Evolutionary conservation across 2,888 invertebrate genomes (phyloP), one percentile per base, ranked within the genome.

Genomic region (Leistus spinibarbis): DNA sequence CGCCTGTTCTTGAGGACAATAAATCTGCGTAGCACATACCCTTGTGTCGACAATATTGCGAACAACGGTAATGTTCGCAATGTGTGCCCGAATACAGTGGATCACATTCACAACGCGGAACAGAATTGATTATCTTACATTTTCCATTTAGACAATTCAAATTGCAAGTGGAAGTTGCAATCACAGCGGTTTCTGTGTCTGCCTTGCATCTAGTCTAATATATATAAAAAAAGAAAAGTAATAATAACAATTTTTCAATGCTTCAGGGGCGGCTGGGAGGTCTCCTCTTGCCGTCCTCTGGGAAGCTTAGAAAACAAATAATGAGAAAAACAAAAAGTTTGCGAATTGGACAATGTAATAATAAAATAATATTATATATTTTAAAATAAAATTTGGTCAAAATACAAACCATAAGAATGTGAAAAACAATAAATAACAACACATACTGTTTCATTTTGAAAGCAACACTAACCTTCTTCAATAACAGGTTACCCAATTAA

Each of bases 41-140:
- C 77, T 90, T 88, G 82, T 91, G 91, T 79, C 88, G 86, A 81
- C 93, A 93, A 82, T 88, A 89, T 63, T 90, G 90, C 1, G 91
- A 90, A 82, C 93, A 93, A 72, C 90, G 88, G 83, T 90, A 91
- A 80, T 89, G 88, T 82, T 92, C 90, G 85, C 94, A 94, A 66
- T 87, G 84, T 77, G 88, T 87, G 17, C 94, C 93, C 56, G 88
- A 87, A 84, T 90, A 94, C 65, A 88, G 87, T 0, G 90, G 85
- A 27, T 88, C 87, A 81, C 94, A 94, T 78, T 87, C 84, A 86
- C 94, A 94, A 82, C 89, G 87, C 16, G 88, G 89, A 22, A 87
- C 87, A 79, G 87, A 85, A 60, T 86, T 85, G 2, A 86, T 84
- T 64, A 88, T 81, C 79, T 87, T 85, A 82, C 92, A 91, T 7